Percentiles rank a stretch among this genome's conserved stretches.
Evolutionary conservation across 2,113 vertebrate genomes (phyloP).

Genomic region (Gasterosteus nipponicus): DNA sequence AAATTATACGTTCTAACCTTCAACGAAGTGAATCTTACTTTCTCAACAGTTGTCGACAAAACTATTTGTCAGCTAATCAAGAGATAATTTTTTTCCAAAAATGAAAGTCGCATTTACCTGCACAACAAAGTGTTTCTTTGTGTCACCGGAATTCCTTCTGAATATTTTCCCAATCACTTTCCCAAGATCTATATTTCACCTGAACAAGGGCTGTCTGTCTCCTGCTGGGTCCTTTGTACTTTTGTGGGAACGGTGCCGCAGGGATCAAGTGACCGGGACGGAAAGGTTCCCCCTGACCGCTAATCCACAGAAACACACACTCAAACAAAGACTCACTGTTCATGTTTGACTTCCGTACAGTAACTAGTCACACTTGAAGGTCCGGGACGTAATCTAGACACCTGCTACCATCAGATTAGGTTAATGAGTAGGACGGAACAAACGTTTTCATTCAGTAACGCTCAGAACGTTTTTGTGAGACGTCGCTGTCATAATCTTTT

Average conservation of each 20-base stretch:
- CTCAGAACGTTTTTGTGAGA: not conserved
- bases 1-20: not conserved
- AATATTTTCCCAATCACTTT: constrained; percentile 72
- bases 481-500: not conserved
- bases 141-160: constrained; percentile 58
- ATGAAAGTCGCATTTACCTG: constrained; percentile 33
- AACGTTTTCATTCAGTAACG: not conserved
- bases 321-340: constrained; percentile 42
- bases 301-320: constrained; percentile 49
- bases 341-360: constrained; percentile 29
- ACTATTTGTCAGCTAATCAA: not conserved
- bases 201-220: constrained; percentile 73
- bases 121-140: constrained; percentile 57
- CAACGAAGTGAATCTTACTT: not conserved
- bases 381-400: constrained; percentile 18
- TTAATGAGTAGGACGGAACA: not conserved
- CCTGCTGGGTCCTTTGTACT: constrained; percentile 64
- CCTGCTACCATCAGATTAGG: constrained; percentile 15
- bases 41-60: constrained; percentile 21
- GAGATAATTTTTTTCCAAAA: constrained; percentile 2
- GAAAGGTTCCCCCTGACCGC: constrained; percentile 61
- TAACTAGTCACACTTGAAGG: not conserved
- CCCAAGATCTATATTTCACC: constrained; percentile 69
- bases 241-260: constrained; percentile 68
- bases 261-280: constrained; percentile 74